phyloP scores from a whole-genome alignment of 37 sponge, comb jelly and placozoan species.

The Diacarnus erythraeanus region DNA sequence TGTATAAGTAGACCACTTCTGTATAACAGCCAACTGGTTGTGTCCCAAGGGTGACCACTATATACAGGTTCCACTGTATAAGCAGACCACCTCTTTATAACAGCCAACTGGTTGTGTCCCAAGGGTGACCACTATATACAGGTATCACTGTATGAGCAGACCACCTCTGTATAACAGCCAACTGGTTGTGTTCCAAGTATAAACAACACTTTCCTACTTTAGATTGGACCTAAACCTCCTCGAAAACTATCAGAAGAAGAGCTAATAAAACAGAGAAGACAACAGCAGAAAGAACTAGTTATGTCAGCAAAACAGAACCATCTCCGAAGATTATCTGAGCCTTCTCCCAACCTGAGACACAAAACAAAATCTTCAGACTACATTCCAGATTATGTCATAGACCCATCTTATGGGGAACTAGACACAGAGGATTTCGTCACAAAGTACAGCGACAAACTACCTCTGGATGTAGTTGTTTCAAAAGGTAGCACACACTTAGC shows the following conservation, averaged over 20 bases:
- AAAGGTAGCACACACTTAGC: too few relatives aligned
- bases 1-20: too few relatives aligned
- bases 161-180: too few relatives aligned
- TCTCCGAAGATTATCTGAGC: not conserved
- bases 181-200: too few relatives aligned
- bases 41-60: too few relatives aligned
- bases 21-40: too few relatives aligned
- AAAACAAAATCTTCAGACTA: not conserved
- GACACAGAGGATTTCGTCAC: not conserved
- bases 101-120: too few relatives aligned
- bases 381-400: not conserved
- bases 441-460: not conserved
- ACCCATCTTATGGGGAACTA: not conserved
- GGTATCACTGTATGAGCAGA: too few relatives aligned
- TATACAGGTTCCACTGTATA: too few relatives aligned
- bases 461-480: conserved; percentile 2
- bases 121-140: too few relatives aligned
- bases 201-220: too few relatives aligned
- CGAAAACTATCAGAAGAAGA: not conserved
- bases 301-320: not conserved
- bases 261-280: not conserved
- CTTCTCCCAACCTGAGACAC: not conserved
- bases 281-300: not conserved
- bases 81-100: too few relatives aligned
- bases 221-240: conserved; percentile 9